These are phyloP conservation scores for Melanotaenia pygmaea DNA, from an alignment of 2,797 vertebrate genomes.

Conservation along the genomic window DNA sequence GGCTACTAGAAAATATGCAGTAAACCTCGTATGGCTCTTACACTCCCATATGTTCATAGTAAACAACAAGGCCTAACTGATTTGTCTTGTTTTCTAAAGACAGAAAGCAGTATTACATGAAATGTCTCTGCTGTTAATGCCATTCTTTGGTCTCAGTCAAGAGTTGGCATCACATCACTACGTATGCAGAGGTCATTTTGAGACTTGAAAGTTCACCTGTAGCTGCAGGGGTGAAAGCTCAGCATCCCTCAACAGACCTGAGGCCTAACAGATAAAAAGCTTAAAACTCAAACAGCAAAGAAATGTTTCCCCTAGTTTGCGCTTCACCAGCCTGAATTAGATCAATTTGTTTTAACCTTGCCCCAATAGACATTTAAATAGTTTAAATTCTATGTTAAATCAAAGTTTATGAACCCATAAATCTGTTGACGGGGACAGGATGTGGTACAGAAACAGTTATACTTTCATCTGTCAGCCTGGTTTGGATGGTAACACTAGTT, in stretches of 20 bases:
- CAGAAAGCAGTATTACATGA: background rate
- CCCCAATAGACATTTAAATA: constrained; percentile 71
- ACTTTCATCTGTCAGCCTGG: constrained; percentile 30
- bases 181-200: constrained; percentile 71
- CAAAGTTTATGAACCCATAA: constrained; percentile 42
- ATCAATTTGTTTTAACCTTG: constrained; percentile 84
- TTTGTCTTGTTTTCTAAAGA: constrained; percentile 4
- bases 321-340: constrained; percentile 60
- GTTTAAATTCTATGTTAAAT: constrained; percentile 66
- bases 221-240: constrained; percentile 77
- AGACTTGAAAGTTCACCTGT: constrained; percentile 80
- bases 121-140: constrained; percentile 21
- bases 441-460: constrained; percentile 12
- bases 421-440: constrained; percentile 37
- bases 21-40: constrained; percentile 1
- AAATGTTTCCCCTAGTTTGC: constrained; percentile 54
- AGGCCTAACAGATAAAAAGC: constrained; percentile 81
- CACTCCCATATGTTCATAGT: background rate
- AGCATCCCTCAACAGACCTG: constrained; percentile 77
- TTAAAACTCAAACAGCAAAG: constrained; percentile 78
- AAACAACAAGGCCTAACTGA: constrained; percentile 13
- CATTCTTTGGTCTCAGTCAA: constrained; percentile 52
- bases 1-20: constrained; percentile 12
- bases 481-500: constrained; percentile 19
- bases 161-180: constrained; percentile 69